Percentiles rank a stretch among this genome's conserved stretches.
These are phyloP conservation scores for Thereuonema tuberculata DNA, from an alignment of 1,140 invertebrate genomes.

Conservation along the genomic window DNA sequence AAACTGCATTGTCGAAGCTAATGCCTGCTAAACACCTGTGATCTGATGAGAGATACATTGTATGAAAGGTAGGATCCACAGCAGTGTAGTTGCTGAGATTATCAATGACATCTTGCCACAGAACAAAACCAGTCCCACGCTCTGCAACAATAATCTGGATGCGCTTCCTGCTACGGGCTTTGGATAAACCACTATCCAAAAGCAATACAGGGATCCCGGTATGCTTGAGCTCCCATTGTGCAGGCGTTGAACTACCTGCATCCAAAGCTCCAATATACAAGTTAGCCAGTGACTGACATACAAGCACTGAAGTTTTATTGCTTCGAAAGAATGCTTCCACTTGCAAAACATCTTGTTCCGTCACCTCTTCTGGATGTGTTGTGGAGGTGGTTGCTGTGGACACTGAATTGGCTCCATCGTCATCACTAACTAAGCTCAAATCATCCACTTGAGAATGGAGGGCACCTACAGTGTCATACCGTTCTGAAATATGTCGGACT, in stretches of 20 bases:
- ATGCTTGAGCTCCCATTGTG: slow-evolving; percentile 59
- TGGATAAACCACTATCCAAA: slow-evolving; percentile 56
- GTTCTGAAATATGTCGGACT: background rate
- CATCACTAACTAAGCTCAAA: background rate
- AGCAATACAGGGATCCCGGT: slow-evolving; percentile 69
- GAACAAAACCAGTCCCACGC: slow-evolving; percentile 62
- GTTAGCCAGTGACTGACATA: slow-evolving; percentile 64
- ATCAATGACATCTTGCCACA: slow-evolving; percentile 74
- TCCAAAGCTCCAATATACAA: slow-evolving; percentile 44
- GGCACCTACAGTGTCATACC: background rate
- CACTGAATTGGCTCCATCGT: no score
- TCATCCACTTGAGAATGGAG: background rate
- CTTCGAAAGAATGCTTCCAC: slow-evolving; percentile 65
- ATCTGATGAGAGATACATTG: slow-evolving; percentile 61
- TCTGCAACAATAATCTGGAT: slow-evolving; percentile 66
- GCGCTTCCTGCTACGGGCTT: slow-evolving; percentile 50
- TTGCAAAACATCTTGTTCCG: background rate
- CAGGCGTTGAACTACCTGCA: slow-evolving; percentile 16
- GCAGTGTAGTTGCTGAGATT: slow-evolving; percentile 42
- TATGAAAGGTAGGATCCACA: slow-evolving; percentile 56
- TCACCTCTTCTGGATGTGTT: background rate
- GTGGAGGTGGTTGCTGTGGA: no score
- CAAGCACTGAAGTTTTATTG: slow-evolving; percentile 52
- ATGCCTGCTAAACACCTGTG: slow-evolving; percentile 48
- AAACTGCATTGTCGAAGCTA: slow-evolving; percentile 58